phyloP scores from a whole-genome alignment of 2,113 vertebrate genomes.

The Atrichornis clamosus region DNA sequence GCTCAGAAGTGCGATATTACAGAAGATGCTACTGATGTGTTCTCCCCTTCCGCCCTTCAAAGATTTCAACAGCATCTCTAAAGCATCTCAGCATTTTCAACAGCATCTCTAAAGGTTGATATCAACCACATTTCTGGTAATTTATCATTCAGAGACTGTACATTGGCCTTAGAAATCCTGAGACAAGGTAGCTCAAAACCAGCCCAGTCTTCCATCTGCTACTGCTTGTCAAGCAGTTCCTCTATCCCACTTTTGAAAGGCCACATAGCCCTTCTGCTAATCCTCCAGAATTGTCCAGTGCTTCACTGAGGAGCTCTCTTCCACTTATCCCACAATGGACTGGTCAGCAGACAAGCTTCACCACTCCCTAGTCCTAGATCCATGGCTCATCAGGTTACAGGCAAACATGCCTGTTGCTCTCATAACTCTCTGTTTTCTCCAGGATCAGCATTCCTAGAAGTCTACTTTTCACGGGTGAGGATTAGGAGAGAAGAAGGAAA shows the following conservation, averaged over 20 bases:
- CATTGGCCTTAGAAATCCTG: background rate
- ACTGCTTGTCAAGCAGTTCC: background rate
- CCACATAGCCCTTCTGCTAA: background rate
- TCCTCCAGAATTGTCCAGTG: background rate
- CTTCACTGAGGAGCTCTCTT: background rate
- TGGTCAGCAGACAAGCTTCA: background rate
- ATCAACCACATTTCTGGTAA: background rate
- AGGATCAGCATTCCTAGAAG: background rate
- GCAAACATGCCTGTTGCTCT: background rate
- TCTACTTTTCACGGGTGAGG: background rate
- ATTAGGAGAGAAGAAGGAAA: background rate
- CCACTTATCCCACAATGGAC: background rate
- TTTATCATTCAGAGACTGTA: background rate
- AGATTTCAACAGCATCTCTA: background rate
- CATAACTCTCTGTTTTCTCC: background rate
- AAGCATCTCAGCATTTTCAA: background rate
- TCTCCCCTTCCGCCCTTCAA: background rate
- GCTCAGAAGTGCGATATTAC: background rate
- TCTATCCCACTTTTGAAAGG: background rate
- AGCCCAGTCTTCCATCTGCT: background rate
- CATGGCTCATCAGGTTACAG: background rate
- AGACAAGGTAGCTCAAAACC: background rate
- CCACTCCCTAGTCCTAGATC: background rate
- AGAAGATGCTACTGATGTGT: background rate
- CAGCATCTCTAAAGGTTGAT: background rate